Evolutionary conservation across 2,797 vertebrate genomes (phyloP), one percentile per base, ranked within the genome.

Genomic region (Pantherophis vulpinus): DNA sequence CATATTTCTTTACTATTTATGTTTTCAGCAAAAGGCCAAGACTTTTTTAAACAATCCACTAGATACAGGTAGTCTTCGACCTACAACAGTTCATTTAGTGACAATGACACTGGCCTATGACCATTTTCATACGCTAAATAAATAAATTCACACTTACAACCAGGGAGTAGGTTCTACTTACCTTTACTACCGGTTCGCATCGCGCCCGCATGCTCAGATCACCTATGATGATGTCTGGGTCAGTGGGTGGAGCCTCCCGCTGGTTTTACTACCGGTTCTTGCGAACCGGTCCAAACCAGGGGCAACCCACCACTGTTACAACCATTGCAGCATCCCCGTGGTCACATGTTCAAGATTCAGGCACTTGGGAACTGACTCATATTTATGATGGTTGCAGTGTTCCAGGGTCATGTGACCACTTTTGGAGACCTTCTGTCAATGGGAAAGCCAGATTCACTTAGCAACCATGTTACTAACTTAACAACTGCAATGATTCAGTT

Each of bases 41-140:
- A 2, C 2, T 93, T 92, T 90, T 12, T 3, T 88, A 54, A 95
- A 94, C n/a, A 59, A 14, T 29, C 91, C 93, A 91, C 58, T 59
- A 25, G 55, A 32, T 32, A 70, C 14, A 70, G 14, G 5, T 70
- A 32, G 5, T 16, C 66, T n/a, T 32, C 2, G 5, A 70, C 66
- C 6, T 70, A 70, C 13, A 70, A 32, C n/a, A 32, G n/a, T 18
- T 70, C n/a, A 70, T 70, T 70, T 70, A 32, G n/a, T 70, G n/a
- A 70, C 66, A 70, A 70, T 32, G 66, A 14, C 66, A 70, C n/a
- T 70, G 60, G 32, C 6, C 16, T 32, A 70, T 18, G 14, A 18
- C 14, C n/a, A 70, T 70, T 70, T 16, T 70, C 51, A 54, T 54
- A 54, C 0, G 9, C 51, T 54, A 54, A 54, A 54, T 54, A 54